Evolutionary conservation across 2,888 invertebrate species (phyloP), one percentile per base, ranked within the genome.

Genomic region (Cenopis cana): DNA sequence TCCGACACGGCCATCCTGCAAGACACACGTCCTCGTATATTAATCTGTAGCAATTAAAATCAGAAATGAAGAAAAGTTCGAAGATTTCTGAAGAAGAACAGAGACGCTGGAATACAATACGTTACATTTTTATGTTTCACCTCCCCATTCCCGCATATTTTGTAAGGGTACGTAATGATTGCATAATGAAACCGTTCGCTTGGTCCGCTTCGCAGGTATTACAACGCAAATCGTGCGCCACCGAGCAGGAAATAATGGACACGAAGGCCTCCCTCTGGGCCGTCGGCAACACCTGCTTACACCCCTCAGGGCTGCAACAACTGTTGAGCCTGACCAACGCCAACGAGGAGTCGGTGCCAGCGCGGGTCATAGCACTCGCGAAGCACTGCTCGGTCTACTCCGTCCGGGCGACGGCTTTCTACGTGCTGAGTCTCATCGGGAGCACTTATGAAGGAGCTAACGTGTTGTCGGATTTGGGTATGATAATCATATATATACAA

Each of bases 191-290:
- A 46, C n/a, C 14, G 41, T n/a, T 46, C 6, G n/a, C n/a, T n/a
- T 41, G 41, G 1, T 38, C 33, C 52, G 50, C 33, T 50, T 68
- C 68, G 29, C 76, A 93, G 92, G 84, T 88, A 64, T 74, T 93
- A 24, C 91, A 91, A 78, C 87, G 87, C 52, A 95, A 94, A 60
- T 94, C 94, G 72, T 96, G 95, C 80, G 87, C 91, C 2, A 95
- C 95, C 12, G 96, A 96, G 65, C 94, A 95, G 73, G 96, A 96
- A 78, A 95, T 97, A 67, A 88, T 97, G 56, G 95, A 96, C 74
- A 86, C 98, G 54, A 99, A 99, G 87, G 95, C 98, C 8, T 96
- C 98, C 0, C 89, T 99, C 0, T 99, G 99, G 99, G 97, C 97
- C 1, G 85, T 97, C 62, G 98, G 98, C 17, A 98, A 98, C 86